These are phyloP conservation scores for Druon quercuslanigerum DNA, from an alignment of 1,140 invertebrate genomes.

Conservation along the genomic window DNA sequence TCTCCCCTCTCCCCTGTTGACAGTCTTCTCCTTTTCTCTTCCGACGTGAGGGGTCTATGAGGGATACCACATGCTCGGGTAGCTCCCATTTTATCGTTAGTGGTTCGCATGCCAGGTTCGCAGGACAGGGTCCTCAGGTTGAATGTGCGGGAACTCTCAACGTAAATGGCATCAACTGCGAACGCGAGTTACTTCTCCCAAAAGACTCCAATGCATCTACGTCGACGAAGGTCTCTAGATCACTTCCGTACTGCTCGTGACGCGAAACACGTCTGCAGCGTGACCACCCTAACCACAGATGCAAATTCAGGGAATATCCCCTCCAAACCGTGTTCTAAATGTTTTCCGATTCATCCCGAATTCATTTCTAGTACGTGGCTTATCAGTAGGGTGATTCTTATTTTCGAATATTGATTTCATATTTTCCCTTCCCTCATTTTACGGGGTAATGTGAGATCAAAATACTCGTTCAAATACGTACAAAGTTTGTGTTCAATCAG, in stretches of 20 bases:
- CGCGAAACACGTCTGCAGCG: slow-evolving; percentile 19
- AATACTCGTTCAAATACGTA: too few relatives aligned
- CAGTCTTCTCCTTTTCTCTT: neutral
- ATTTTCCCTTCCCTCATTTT: too few relatives aligned
- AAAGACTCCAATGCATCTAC: slow-evolving; percentile 20
- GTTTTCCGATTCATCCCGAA: too few relatives aligned
- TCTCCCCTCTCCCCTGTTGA: neutral
- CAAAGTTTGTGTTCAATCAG: too few relatives aligned
- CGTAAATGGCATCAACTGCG: slow-evolving; percentile 18
- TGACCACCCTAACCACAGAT: neutral
- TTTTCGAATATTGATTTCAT: too few relatives aligned
- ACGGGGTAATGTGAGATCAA: too few relatives aligned
- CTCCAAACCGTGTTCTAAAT: neutral
- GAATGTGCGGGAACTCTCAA: slow-evolving; percentile 13
- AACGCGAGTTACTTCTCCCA: neutral
- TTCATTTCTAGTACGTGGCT: too few relatives aligned
- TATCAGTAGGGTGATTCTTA: too few relatives aligned
- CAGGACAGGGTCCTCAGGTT: slow-evolving; percentile 26
- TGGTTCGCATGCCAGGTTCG: slow-evolving; percentile 47
- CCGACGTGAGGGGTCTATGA: slow-evolving; percentile 18
- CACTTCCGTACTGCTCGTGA: slow-evolving; percentile 16
- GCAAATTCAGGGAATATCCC: neutral
- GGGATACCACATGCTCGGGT: slow-evolving; percentile 37
- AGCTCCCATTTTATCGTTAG: slow-evolving; percentile 52
- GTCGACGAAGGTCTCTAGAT: slow-evolving; percentile 6